A percentile compares a stretch with the other conserved stretches of the same genome.
These are phyloP conservation scores for Myotis davidii DNA, from an alignment of 2,113 vertebrate genomes.

Conservation along the genomic window DNA sequence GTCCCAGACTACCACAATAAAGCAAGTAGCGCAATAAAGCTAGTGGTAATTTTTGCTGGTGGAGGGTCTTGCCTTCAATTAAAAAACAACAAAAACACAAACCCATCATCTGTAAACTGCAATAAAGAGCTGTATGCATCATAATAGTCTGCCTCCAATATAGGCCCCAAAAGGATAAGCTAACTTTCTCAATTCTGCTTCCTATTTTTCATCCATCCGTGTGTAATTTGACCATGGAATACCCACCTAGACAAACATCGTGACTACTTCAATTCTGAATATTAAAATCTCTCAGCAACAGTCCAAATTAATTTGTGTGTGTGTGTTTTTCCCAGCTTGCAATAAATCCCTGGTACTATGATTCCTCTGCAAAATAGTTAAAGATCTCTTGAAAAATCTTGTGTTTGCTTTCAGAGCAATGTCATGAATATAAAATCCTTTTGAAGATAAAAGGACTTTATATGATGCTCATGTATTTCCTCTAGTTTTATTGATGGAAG, in stretches of 20 bases:
- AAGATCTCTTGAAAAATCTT: constrained; percentile 62
- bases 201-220: constrained; percentile 11
- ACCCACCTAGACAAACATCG: not conserved
- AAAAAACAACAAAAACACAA: too few relatives aligned
- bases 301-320: constrained; percentile 9
- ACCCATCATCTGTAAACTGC: not conserved
- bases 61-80: not conserved
- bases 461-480: constrained; percentile 57
- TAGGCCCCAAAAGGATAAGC: not conserved
- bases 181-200: constrained; percentile 18
- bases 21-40: not conserved
- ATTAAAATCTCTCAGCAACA: constrained; percentile 16
- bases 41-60: not conserved
- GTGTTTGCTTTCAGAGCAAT: constrained; percentile 63
- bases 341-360: not conserved
- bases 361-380: constrained; percentile 48
- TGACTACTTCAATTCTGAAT: constrained; percentile 6
- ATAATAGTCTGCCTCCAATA: not conserved
- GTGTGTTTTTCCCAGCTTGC: constrained; percentile 27
- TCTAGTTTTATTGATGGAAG: constrained; percentile 68
- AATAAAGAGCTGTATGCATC: not conserved
- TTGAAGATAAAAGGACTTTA: constrained; percentile 59
- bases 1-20: not conserved
- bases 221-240: not conserved
- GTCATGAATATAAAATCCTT: constrained; percentile 51